A percentile compares a stretch with the other conserved stretches of the same genome.
These are phyloP conservation scores for Nyleta sp. DNA, from an alignment of 2,888 invertebrate genomes.

Conservation along the genomic window DNA sequence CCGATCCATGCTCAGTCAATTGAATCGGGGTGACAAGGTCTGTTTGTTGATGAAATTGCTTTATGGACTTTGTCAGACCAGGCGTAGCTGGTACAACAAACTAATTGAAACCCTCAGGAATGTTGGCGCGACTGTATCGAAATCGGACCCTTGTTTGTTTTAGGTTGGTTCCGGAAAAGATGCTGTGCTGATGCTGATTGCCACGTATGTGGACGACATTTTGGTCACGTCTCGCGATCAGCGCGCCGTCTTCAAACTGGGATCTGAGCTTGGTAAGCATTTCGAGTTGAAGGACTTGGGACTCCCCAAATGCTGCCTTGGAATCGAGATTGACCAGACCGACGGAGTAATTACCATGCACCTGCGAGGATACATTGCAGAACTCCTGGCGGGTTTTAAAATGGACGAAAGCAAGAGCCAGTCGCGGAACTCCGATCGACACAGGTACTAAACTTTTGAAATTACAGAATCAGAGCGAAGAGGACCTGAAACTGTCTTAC, in stretches of 20 bases:
- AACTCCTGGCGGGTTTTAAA: neutral
- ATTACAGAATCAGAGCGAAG: neutral
- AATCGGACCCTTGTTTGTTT: slow-evolving; percentile 5
- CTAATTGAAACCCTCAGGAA: slow-evolving; percentile 9
- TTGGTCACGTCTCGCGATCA: slow-evolving; percentile 1
- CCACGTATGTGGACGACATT: slow-evolving; percentile 11
- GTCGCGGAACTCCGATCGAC: slow-evolving; percentile 1
- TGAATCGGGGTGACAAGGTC: slow-evolving; percentile 18
- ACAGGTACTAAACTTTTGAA: neutral
- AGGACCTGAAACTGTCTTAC: slow-evolving; percentile 1
- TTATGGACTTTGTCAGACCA: slow-evolving; percentile 3
- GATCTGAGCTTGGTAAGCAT: neutral
- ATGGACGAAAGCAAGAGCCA: neutral
- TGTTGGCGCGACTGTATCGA: neutral
- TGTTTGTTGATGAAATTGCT: slow-evolving; percentile 13
- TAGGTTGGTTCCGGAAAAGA: neutral
- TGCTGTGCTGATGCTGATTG: slow-evolving; percentile 1
- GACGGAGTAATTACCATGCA: neutral
- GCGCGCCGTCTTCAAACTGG: neutral
- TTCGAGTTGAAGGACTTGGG: slow-evolving; percentile 10
- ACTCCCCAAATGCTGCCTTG: neutral
- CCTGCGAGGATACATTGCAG: slow-evolving; percentile 1
- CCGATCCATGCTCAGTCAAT: no score
- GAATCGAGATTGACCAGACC: neutral
- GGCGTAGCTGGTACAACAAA: slow-evolving; percentile 11